Conservation (phyloP, 2,888 invertebrate species). For the Punctoribates punctum region DNA sequence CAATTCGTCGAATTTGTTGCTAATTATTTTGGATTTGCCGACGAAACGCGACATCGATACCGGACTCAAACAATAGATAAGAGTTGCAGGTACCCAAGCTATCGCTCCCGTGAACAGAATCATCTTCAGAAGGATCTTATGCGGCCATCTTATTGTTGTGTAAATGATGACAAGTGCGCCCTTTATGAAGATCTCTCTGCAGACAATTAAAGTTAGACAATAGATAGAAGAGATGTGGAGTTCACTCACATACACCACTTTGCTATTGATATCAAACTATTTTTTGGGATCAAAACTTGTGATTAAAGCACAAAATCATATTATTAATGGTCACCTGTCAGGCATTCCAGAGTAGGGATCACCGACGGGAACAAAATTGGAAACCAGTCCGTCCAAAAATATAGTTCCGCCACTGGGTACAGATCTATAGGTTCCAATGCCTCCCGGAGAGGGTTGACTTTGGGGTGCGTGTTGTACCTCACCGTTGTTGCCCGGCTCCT, state of each 20-base stretch:
- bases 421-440: too few relatives aligned
- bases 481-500: too few relatives aligned
- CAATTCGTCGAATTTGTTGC: background rate
- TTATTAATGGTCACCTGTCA: background rate
- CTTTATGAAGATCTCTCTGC: background rate
- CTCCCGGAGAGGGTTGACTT: too few relatives aligned
- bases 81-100: background rate
- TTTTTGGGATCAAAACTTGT: background rate
- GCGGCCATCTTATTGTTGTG: background rate
- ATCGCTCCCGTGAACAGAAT: background rate
- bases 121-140: background rate
- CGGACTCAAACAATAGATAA: constrained; percentile 1
- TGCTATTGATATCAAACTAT: background rate
- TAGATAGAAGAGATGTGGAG: background rate
- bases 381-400: background rate
- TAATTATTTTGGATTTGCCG: background rate
- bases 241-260: background rate
- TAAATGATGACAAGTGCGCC: background rate
- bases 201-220: background rate
- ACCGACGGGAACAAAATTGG: background rate
- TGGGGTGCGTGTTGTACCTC: too few relatives aligned
- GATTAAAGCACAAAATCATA: background rate
- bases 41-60: background rate
- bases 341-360: background rate
- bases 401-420: background rate